Evolutionary conservation across 2,797 vertebrate species (phyloP), one percentile per base, ranked within the genome.

Genomic region (Amniataba percoides): DNA sequence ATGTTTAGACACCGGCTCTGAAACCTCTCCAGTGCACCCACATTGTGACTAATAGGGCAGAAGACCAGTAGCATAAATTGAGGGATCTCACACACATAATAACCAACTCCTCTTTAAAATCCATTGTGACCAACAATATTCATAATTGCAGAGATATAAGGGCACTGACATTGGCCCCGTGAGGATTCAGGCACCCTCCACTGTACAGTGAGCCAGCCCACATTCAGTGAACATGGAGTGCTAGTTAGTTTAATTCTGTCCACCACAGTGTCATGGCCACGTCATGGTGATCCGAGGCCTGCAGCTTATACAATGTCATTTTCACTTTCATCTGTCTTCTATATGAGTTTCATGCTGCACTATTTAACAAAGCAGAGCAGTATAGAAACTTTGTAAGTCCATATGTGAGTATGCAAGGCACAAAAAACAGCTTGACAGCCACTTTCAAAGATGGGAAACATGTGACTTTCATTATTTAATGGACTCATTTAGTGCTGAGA

Each of bases 61-160:
- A 78, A 79, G 77, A 77, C 78, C 68, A 89, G 85, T 61, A 74
- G 67, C 85, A 85, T 78, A 87, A 90, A 94, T 84, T 84, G 82
- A 90, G 85, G 65, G 87, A 90, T 88, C 89, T 88, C 89, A 94
- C 90, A 90, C 91, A 90, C 59, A 87, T 81, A 81, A 89, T 86
- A 90, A 85, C 72, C 53, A 78, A 69, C 83, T 85, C 69, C 80
- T 91, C 74, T 88, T 92, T 86, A 87, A 84, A 91, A 83, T 60
- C 81, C 74, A 80, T 80, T 89, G 78, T 80, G 70, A 72, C 62
- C 74, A 81, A 71, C 73, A 74, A 66, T 74, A 68, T 85, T 83
- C 78, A 91, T 93, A 86, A 78, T 81, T 84, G 69, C 56, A 72
- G 65, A 74, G 71, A 72, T 79, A 88, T 74, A 60, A 88, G 87